Evolutionary conservation across 2,113 vertebrate genomes (phyloP), one percentile per base, ranked within the genome.

Genomic region (Semnopithecus entellus): DNA sequence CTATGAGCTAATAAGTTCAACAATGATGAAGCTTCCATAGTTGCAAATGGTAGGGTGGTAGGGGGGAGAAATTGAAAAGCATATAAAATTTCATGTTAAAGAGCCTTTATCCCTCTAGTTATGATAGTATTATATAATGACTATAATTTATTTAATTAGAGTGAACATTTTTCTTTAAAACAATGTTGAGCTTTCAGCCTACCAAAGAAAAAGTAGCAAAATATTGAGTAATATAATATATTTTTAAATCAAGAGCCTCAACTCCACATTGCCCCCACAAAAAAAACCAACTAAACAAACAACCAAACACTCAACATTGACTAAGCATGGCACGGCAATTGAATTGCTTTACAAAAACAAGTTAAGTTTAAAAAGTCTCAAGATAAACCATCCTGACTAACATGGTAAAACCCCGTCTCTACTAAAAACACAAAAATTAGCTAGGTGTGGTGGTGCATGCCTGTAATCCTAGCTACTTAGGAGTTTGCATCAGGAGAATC

Each of bases 161-260:
- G 6, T 80, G 35, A 43, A 66, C 14, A 87, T 14, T 84, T 87
- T 38, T 84, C 18, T 79, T 93, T 78, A 88, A 92, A 48, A 91
- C 27, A 92, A 35, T 50, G 30, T 32, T 72, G 11, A 91, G 66
- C 3, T 73, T 78, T 76, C 10, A 12, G 32, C 2, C 5, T 79
- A 66, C 30, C 5, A 81, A 82, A 52, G 40, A 22, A 75, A 92
- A 88, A 27, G 50, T 17, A 87, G 38, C 5, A 70, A 78, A 70
- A 2, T 92, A 57, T 14, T 70, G 16, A 80, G 1, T 6, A n/a
- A 61, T 20, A 22, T 78, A 68, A 66, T 66, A 55, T 86, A 22
- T 18, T 91, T 96, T 55, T 64, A 14, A 70, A 32, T 76, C 16
- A 96, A 43, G 7, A n/a, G 17, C 3, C 43, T 72, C 84, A 93